Evolutionary conservation across 2,888 invertebrate species (phyloP).

Genomic region (Eupithecia dodoneata): DNA sequence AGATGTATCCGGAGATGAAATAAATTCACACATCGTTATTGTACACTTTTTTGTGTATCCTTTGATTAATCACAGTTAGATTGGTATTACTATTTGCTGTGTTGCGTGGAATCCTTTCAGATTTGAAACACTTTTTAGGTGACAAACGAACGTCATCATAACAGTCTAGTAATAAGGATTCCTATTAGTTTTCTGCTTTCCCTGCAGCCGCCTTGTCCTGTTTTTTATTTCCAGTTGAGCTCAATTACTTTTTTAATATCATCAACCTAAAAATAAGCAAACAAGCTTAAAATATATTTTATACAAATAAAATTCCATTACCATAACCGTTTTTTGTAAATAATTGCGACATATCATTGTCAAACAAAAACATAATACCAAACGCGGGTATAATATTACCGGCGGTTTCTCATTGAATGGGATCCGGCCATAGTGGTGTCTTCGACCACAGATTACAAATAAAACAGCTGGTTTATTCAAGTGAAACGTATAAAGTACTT

Average conservation of each 20-base stretch:
- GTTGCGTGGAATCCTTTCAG: neutral
- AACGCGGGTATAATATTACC: slow-evolving; percentile 39
- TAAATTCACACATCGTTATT: slow-evolving; percentile 39
- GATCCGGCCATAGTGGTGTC: slow-evolving; percentile 40
- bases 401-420: slow-evolving; percentile 41
- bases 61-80: slow-evolving; percentile 32
- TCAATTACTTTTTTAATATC: neutral
- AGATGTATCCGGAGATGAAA: slow-evolving; percentile 45
- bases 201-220: neutral
- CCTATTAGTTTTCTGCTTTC: neutral
- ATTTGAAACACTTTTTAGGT: neutral
- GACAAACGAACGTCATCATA: neutral
- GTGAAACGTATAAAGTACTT: neutral
- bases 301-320: slow-evolving; percentile 2
- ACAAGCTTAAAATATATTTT: neutral
- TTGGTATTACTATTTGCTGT: slow-evolving; percentile 7
- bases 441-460: slow-evolving; percentile 25
- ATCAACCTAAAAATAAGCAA: neutral
- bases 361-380: slow-evolving; percentile 43
- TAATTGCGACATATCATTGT: slow-evolving; percentile 44
- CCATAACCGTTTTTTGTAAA: slow-evolving; percentile 22
- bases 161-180: neutral
- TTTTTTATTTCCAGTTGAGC: neutral
- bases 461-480: slow-evolving; percentile 26
- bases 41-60: slow-evolving; percentile 22